phyloP scores from a whole-genome alignment of 2,888 invertebrate genomes.

The Latrodectus hesperus region DNA sequence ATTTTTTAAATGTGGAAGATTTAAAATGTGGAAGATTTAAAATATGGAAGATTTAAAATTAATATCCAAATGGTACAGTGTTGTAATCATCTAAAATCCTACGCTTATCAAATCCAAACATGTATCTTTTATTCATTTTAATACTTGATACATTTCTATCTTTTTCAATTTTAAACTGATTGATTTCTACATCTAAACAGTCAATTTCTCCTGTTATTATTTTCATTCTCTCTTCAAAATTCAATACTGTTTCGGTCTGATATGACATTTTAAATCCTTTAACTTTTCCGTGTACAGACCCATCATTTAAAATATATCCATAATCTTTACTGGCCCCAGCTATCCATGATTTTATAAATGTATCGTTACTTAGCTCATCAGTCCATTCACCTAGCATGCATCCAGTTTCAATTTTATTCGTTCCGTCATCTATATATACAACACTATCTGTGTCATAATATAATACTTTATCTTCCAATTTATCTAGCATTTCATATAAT shows the following conservation, averaged over 20 bases:
- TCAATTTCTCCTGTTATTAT: conserved; percentile 10
- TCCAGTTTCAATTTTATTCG: background rate
- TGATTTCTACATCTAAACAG: conserved; percentile 9
- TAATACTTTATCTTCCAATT: too few species aligned
- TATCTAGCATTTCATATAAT: background rate
- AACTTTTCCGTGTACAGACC: background rate
- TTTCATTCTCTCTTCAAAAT: conserved; percentile 11
- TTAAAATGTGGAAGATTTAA: too few species aligned
- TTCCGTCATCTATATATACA: too few species aligned
- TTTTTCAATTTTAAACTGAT: conserved; percentile 10
- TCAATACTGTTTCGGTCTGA: conserved; percentile 1
- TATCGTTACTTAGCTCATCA: conserved; percentile 2
- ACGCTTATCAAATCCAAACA: too few species aligned
- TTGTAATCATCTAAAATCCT: conserved; percentile 1
- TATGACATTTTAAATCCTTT: conserved; percentile 9
- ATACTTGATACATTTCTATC: conserved; percentile 3
- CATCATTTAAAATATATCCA: background rate
- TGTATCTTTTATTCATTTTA: conserved; percentile 1
- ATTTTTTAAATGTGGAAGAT: too few species aligned
- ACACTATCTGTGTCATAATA: too few species aligned
- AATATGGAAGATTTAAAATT: too few species aligned
- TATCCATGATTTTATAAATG: conserved; percentile 10
- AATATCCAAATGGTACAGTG: conserved; percentile 13
- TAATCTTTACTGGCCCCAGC: background rate
- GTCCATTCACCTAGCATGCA: conserved; percentile 16